These are phyloP conservation scores for Homalodisca vitripennis DNA, from an alignment of 1,140 invertebrate genomes.

Conservation along the genomic window DNA sequence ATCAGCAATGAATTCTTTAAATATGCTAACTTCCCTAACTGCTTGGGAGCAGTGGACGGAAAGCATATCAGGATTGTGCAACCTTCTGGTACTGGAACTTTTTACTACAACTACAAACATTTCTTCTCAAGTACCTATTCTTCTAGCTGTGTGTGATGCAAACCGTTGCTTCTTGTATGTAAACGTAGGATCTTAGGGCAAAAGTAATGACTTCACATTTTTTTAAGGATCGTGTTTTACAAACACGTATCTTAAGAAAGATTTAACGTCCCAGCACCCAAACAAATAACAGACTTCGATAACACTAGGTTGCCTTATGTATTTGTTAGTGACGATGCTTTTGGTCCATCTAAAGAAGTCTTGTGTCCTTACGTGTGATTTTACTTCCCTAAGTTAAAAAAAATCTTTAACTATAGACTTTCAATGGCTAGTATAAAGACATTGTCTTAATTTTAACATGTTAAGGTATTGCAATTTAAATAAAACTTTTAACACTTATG, in stretches of 20 bases:
- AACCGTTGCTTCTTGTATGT: constrained; percentile 10
- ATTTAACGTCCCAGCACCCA: constrained; percentile 15
- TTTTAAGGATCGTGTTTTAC: constrained; percentile 27
- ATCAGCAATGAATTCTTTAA: not conserved
- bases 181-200: constrained; percentile 27
- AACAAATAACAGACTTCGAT: constrained; percentile 1
- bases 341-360: constrained; percentile 44
- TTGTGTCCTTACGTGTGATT: constrained; percentile 41
- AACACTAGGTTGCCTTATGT: constrained; percentile 10
- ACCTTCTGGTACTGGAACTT: not conserved
- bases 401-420: constrained; percentile 44
- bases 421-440: constrained; percentile 39
- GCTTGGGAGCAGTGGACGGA: not conserved
- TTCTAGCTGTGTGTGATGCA: constrained; percentile 19
- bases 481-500: too few relatives aligned
- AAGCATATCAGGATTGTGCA: not conserved
- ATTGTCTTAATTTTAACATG: too few relatives aligned
- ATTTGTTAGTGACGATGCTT: constrained; percentile 49
- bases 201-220: constrained; percentile 23
- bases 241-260: constrained; percentile 4
- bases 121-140: constrained; percentile 12
- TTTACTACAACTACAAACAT: constrained; percentile 2
- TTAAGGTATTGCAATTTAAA: too few relatives aligned
- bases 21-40: constrained; percentile 3
- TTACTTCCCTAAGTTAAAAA: constrained; percentile 30